phyloP scores from a whole-genome alignment of 2,797 vertebrate species.

The Poeciliopsis infans region DNA sequence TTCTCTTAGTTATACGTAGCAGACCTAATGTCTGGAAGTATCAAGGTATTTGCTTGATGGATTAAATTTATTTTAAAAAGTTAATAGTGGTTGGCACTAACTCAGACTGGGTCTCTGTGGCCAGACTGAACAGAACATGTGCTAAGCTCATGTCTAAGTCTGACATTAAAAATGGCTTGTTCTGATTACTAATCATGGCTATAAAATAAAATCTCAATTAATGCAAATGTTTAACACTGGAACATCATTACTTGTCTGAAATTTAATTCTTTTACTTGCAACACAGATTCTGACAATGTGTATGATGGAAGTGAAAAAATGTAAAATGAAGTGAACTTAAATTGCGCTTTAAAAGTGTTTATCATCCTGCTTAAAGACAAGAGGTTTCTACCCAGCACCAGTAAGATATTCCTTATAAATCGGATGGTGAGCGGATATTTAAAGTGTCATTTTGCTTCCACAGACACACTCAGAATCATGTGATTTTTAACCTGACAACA shows the following conservation, averaged over 20 bases:
- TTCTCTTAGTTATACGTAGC: not conserved
- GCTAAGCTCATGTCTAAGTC: not conserved
- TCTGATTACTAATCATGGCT: not conserved
- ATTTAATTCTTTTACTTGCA: not conserved
- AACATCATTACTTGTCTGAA: not conserved
- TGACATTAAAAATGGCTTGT: not conserved
- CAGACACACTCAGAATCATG: not conserved
- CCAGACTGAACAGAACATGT: not conserved
- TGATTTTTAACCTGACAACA: slow-evolving; percentile 20
- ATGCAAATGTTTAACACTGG: not conserved
- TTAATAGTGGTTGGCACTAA: not conserved
- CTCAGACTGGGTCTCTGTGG: not conserved
- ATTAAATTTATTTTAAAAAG: not conserved
- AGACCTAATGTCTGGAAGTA: not conserved
- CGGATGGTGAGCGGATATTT: not conserved
- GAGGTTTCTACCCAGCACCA: not conserved
- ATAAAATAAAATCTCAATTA: not conserved
- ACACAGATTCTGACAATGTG: not conserved
- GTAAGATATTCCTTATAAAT: not conserved
- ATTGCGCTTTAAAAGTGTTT: not conserved
- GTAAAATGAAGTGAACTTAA: no score
- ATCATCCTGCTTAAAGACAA: not conserved
- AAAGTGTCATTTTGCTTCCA: not conserved
- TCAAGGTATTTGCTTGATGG: not conserved
- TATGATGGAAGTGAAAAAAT: not conserved